Percentiles rank a stretch among this genome's conserved stretches.
Conservation (phyloP, 2,113 vertebrate genomes). For the Aptenodytes forsteri region DNA sequence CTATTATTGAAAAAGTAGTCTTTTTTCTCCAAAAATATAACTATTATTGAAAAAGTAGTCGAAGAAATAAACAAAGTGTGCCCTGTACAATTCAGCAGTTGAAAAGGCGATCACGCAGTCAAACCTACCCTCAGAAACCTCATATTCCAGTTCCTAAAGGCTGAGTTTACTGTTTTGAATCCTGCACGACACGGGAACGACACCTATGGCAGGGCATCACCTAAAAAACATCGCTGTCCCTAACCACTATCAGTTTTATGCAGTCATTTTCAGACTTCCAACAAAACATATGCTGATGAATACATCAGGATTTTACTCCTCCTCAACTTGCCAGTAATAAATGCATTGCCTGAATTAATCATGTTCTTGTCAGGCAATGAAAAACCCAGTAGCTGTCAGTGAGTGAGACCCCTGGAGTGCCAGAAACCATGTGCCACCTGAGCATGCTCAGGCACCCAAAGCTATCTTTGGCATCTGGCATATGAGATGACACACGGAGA, state of each 20-base stretch:
- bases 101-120: neutral
- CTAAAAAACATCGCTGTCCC: neutral
- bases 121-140: neutral
- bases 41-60: neutral
- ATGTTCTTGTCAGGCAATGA: neutral
- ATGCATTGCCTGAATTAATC: conserved; percentile 4
- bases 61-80: neutral
- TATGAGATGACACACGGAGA: neutral
- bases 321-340: conserved; percentile 18
- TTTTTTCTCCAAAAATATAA: neutral
- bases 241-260: neutral
- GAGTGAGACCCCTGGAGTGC: neutral
- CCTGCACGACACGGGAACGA: neutral
- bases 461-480: neutral
- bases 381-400: neutral
- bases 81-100: neutral
- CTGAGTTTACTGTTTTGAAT: neutral
- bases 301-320: conserved; percentile 1
- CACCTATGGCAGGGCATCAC: neutral
- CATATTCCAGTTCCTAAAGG: neutral
- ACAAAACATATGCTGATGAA: neutral
- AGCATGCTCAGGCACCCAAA: neutral
- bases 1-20: neutral
- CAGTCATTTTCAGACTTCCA: neutral
- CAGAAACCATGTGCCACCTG: neutral